phyloP scores from a whole-genome alignment of 2,797 vertebrate species.

The Anguilla pacifica region DNA sequence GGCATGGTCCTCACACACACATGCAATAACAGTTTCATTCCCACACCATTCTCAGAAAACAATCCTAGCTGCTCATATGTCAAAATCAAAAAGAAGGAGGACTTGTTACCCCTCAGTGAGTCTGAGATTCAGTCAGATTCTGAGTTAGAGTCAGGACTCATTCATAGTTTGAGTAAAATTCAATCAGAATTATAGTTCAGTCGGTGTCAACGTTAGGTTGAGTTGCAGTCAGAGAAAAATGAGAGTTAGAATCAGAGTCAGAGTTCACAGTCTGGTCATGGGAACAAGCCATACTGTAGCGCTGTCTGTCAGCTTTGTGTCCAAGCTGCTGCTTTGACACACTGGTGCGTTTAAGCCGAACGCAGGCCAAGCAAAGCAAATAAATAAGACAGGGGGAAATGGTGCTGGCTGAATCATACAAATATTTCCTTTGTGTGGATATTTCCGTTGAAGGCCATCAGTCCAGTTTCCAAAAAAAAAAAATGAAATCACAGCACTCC shows the following conservation, averaged over 20 bases:
- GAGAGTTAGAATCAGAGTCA: not conserved
- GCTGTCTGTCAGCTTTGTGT: not conserved
- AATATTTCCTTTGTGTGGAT: conserved; percentile 26
- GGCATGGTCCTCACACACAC: not conserved
- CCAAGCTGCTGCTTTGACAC: conserved; percentile 1
- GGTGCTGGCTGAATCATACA: not conserved
- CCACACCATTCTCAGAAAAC: not conserved
- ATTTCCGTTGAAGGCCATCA: not conserved
- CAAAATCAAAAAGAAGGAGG: not conserved
- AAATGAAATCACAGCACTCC: conserved; percentile 1
- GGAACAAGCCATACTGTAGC: conserved; percentile 14
- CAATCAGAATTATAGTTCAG: not conserved
- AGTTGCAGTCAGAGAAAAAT: not conserved
- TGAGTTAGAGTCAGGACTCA: no score
- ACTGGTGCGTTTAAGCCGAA: not conserved
- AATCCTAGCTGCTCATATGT: not conserved
- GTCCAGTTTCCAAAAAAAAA: not conserved
- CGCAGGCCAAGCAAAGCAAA: not conserved
- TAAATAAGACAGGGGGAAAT: conserved; percentile 5
- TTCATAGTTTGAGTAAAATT: not conserved
- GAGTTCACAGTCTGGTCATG: conserved; percentile 36
- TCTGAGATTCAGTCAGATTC: not conserved
- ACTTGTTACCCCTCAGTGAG: not conserved
- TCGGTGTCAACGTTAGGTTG: not conserved
- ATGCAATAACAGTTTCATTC: conserved; percentile 18